Base-by-base conservation (phyloP, 1,140 invertebrate species). In the Pseudoatta argentina region DNA sequence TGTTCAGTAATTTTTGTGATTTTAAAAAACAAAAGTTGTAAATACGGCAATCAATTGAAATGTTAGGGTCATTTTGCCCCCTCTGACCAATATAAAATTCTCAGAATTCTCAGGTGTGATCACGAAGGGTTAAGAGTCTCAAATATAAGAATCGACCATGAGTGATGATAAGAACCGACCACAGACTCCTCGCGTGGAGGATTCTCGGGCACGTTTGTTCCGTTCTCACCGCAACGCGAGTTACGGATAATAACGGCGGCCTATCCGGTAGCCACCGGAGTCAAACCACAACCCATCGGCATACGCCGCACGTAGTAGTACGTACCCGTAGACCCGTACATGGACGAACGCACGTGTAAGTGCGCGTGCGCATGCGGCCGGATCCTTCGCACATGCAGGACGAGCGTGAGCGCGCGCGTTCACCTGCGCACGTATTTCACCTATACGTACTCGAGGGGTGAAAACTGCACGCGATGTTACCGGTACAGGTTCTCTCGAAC, bases 291-390 rank as follows among this genome's bases (percentile, higher is more conserved):
- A 85, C 59, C 91, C 89, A 92, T 92, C 89, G 87, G 78, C 91
- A 92, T 86, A 91, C 91, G 79, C 76, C 64, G 86, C 91, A 92
- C 91, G 91, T 92, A 90, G 91, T 92, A 90, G 86, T 91, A 92
- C 91, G 91, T 92, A 90, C 69, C 55, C 64, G 72, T 83, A 77
- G 63, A 81, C 69, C 55, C 64, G 72, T 83, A 77, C 66, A 81
- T 78, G 83, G 71, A 59, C 75, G 69, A 67, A 48, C 82, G 89
- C 75, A 69, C 21, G 30, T 69, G 55, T 55, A 77, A 39, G 71
- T 87, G 73, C 27, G 77, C 72, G 34, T 5, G 34, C 27, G 30
- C 77, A 81, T 30, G 30, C 71, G 51, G 18, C 44, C n/a, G n/a
- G 12, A 48, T 39, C 61, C 63, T 69, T 53, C 53, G 66, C 44